phyloP scores from a whole-genome alignment of 2,797 vertebrate species.

The Sebastes diploproa region DNA sequence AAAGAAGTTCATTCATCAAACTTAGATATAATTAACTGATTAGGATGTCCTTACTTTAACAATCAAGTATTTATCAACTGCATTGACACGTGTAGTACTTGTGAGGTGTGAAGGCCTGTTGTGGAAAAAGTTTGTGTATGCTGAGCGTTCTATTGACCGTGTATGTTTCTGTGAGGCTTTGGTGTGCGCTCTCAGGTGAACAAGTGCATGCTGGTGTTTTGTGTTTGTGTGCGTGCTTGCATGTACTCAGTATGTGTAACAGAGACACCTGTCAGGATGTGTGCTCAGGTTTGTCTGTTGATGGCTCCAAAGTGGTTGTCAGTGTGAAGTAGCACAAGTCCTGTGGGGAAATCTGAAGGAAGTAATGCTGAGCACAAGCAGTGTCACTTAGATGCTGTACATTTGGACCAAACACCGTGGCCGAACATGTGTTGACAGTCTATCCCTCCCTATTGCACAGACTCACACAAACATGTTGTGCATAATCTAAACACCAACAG shows the following conservation, averaged over 20 bases:
- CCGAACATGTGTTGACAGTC: not conserved
- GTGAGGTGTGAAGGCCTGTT: not conserved
- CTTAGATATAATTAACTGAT: not conserved
- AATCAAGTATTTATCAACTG: not conserved
- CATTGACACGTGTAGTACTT: not conserved
- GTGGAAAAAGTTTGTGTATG: not conserved
- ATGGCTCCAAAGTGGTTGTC: conserved; percentile 76
- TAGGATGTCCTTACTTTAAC: not conserved
- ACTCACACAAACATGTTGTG: conserved; percentile 3
- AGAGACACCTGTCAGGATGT: conserved; percentile 68
- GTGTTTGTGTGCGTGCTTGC: conserved; percentile 18
- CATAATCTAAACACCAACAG: not conserved
- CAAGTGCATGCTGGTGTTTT: not conserved
- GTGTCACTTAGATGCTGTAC: conserved; percentile 48
- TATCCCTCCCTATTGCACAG: not conserved
- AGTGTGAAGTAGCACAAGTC: conserved; percentile 77
- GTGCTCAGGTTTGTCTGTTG: conserved; percentile 69
- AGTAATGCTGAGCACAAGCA: conserved; percentile 67
- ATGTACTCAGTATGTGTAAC: conserved; percentile 39
- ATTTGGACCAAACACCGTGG: conserved; percentile 44
- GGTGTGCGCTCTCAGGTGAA: not conserved
- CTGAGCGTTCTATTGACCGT: not conserved
- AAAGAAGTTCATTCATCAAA: not conserved
- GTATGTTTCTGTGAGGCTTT: not conserved
- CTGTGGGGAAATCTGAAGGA: conserved; percentile 63